Base-by-base conservation (phyloP, 2,113 vertebrate genomes). In the Cochlearius cochlearius region DNA sequence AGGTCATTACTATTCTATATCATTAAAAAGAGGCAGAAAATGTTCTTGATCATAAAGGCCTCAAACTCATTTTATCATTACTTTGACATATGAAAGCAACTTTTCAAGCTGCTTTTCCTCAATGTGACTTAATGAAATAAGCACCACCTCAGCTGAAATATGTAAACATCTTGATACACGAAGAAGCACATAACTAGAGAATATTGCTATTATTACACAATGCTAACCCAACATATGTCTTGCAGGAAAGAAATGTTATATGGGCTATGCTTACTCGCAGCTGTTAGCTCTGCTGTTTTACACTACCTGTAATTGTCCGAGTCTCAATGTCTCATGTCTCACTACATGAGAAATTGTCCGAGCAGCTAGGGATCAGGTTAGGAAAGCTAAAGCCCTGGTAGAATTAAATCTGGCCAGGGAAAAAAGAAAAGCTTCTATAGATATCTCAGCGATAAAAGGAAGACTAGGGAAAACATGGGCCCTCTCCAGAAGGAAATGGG, bases 1-100 rank as follows among this genome's bases (percentile, higher is more conserved):
- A 97, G 96, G 95, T 98, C 98, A 97, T 97, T 96, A 97, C 92
- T 97, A 97, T 92, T 97, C 97, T 84, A 56, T 93, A 97, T 97
- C 98, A 97, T 98, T 98, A 98, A 97, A 98, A 98, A 97, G 94
- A 96, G 81, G 87, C 86, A 95, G 92, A 96, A 95, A 97, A 96
- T 88, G 95, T 82, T 96, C 96, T 97, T 96, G 93, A 97, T 96
- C 97, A 98, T 96, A 97, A 98, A 97, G 75, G 73, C 96, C 92
- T 97, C 96, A 96, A 97, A 96, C 92, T 96, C 97, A 96, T 95
- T 97, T 96, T 94, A 95, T 95, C 90, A 94, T 97, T 96, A 98
- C 94, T 91, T 15, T 97, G 96, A 98, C 96, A 91, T 93, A 94
- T 90, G 86, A 97, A 98, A 98, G 94, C 90, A 97, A 98, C 96